A percentile compares a stretch with the other conserved stretches of the same genome.
Evolutionary conservation across 2,888 invertebrate species (phyloP).

Genomic region (Byasa hedistus): DNA sequence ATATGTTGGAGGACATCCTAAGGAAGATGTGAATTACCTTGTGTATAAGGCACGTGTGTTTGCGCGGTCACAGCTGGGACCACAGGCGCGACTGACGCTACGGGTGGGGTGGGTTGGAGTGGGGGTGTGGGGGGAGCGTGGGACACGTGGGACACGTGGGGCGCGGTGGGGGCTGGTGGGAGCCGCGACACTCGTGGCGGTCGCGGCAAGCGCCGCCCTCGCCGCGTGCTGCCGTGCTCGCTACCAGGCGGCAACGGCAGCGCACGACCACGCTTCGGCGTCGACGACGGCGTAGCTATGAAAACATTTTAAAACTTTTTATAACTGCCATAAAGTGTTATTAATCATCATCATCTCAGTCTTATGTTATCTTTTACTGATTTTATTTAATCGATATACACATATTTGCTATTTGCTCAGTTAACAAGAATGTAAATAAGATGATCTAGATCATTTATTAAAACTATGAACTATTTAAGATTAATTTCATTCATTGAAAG

Average conservation of each 20-base stretch:
- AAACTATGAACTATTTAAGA: too few relatives aligned
- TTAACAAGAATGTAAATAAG: too few relatives aligned
- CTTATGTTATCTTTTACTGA: too few relatives aligned
- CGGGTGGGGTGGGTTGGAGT: constrained; percentile 49
- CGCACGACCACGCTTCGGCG: constrained; percentile 68
- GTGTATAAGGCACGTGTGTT: constrained; percentile 73
- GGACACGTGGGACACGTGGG: constrained; percentile 35
- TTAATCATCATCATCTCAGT: too few relatives aligned
- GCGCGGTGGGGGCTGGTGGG: constrained; percentile 44
- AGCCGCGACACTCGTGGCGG: constrained; percentile 52
- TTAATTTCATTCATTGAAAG: too few relatives aligned
- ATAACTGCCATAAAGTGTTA: too few relatives aligned
- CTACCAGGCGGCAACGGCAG: constrained; percentile 66
- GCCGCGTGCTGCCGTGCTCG: constrained; percentile 63
- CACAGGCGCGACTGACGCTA: constrained; percentile 38
- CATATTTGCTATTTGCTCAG: too few relatives aligned
- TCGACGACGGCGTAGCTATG: constrained; percentile 74
- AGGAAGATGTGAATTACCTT: constrained; percentile 46
- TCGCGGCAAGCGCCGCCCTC: constrained; percentile 65
- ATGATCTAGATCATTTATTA: too few relatives aligned
- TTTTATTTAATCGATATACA: too few relatives aligned
- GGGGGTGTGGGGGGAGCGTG: constrained; percentile 38
- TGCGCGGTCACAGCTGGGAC: constrained; percentile 40
- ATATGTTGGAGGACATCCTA: neutral
- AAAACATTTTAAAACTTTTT: constrained; percentile 15